A percentile compares a stretch with the other conserved stretches of the same genome.
phyloP scores from a whole-genome alignment of 2,797 vertebrate genomes.

The Leptoclinus maculatus region DNA sequence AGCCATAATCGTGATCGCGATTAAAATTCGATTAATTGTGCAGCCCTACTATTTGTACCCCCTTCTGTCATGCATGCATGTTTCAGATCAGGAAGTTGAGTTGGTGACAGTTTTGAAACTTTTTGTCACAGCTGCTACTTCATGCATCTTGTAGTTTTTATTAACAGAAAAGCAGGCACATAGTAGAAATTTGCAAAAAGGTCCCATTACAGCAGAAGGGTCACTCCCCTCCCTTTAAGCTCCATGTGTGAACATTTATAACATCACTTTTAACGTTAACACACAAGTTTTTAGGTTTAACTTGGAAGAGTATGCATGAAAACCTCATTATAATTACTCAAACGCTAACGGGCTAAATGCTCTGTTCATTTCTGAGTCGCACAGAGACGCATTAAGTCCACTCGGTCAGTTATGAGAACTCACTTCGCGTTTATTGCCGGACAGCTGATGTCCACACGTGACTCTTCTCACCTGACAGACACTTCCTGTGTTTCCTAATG shows the following conservation, averaged over 20 bases:
- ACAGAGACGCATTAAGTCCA: rapidly evolving
- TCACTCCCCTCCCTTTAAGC: background rate
- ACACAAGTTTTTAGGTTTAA: background rate
- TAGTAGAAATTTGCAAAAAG: background rate
- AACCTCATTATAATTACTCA: background rate
- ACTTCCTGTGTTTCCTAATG: background rate
- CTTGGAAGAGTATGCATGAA: background rate
- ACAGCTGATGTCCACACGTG: constrained; percentile 31
- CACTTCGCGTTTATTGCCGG: constrained; percentile 1
- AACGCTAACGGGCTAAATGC: background rate
- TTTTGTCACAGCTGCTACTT: rapidly evolving
- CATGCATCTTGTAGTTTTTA: background rate
- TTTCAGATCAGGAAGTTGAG: constrained; percentile 15
- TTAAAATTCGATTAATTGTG: too few species aligned
- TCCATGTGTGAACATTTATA: background rate
- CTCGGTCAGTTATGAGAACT: background rate
- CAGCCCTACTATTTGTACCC: constrained; percentile 6
- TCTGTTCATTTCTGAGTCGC: background rate
- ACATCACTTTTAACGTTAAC: background rate
- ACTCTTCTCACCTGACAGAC: constrained; percentile 22
- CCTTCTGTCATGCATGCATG: constrained; percentile 4
- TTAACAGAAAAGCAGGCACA: background rate
- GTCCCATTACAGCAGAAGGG: background rate
- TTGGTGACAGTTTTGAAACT: background rate
- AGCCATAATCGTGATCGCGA: too few species aligned